A percentile compares a stretch with the other conserved stretches of the same genome.
phyloP scores from a whole-genome alignment of 2,797 vertebrate genomes.

The Taeniopygia guttata region DNA sequence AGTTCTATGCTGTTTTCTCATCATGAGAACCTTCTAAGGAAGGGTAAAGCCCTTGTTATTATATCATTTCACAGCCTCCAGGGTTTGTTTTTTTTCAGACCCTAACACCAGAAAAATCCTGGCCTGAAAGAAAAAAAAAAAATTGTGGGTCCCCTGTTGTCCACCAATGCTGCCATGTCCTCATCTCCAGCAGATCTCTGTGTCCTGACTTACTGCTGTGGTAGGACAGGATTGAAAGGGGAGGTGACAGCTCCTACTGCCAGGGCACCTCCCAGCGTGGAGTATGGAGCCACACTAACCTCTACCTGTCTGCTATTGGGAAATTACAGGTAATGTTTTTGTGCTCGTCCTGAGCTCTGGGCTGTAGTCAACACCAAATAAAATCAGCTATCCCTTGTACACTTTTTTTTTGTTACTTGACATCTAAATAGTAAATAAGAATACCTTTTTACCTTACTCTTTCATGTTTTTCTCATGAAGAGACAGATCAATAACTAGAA shows the following conservation, averaged over 20 bases:
- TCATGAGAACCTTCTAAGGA: neutral
- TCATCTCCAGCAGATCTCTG: neutral
- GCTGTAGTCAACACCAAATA: neutral
- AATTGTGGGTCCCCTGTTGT: neutral
- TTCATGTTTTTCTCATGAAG: neutral
- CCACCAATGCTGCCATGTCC: accelerated
- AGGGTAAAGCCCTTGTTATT: neutral
- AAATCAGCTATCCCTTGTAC: neutral
- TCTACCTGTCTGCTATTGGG: neutral
- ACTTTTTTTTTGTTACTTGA: neutral
- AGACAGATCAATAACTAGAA: neutral
- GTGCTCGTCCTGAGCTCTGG: neutral
- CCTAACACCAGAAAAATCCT: neutral
- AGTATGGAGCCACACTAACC: neutral
- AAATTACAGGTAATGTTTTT: neutral
- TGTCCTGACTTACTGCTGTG: neutral
- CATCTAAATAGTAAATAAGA: neutral
- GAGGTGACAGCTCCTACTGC: accelerated
- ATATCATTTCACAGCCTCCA: neutral
- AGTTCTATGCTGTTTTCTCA: neutral
- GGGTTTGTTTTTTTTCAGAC: no score
- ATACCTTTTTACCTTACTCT: neutral
- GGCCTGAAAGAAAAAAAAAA: neutral
- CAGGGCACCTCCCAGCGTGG: neutral
- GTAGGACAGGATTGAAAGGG: accelerated